Evolutionary conservation across 2,888 invertebrate genomes (phyloP).

Genomic region (Osmoderma eremita): DNA sequence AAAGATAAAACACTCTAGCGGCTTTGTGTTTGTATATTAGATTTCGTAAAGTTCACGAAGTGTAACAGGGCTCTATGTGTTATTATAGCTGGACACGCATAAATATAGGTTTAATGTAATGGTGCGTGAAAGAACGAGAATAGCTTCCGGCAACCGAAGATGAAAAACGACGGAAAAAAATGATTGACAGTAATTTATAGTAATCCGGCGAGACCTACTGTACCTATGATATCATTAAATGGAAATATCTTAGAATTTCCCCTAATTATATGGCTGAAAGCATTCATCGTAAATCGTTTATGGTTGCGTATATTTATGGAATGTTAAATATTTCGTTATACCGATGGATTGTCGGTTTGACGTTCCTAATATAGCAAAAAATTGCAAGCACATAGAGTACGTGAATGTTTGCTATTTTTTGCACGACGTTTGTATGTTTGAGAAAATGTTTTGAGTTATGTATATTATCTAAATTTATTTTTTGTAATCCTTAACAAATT

Average conservation of each 20-base stretch:
- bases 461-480: no score
- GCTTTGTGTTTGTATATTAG: background rate
- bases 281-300: background rate
- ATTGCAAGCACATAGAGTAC: no score
- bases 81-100: background rate
- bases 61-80: conserved; percentile 9
- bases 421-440: no score
- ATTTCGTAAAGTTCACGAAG: background rate
- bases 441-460: no score
- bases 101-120: conserved; percentile 12
- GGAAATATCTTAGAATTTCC: conserved; percentile 13
- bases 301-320: background rate
- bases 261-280: conserved; percentile 7
- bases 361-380: no score
- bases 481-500: no score
- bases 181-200: conserved; percentile 33
- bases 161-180: conserved; percentile 19
- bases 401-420: no score
- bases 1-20: background rate
- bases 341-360: no score
- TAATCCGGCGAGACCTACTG: background rate
- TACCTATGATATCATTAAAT: conserved; percentile 6
- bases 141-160: background rate
- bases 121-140: conserved; percentile 1
- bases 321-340: background rate